Evolutionary conservation across 2,113 vertebrate genomes (phyloP).

Genomic region (Hymenochirus boettgeri): DNA sequence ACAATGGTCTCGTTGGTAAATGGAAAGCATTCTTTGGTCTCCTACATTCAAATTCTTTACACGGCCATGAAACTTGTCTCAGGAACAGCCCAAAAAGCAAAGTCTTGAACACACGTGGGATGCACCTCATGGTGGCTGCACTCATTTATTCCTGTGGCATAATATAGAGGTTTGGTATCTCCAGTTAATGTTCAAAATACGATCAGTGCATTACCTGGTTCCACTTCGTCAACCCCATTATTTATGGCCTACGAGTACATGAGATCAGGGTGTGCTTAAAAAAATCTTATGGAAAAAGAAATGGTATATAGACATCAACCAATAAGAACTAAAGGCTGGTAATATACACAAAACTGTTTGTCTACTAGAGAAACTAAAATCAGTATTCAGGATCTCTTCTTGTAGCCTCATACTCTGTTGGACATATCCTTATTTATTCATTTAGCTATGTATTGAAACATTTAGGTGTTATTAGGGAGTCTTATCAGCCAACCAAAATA

Average conservation of each 20-base stretch:
- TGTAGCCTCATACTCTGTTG: too few relatives aligned
- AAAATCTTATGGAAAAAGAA: conserved; percentile 1
- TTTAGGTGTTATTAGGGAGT: too few relatives aligned
- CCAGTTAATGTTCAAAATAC: conserved; percentile 54
- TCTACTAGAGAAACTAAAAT: too few relatives aligned
- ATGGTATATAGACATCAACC: too few relatives aligned
- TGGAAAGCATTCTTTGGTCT: background rate
- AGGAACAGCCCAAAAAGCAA: background rate
- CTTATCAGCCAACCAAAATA: too few relatives aligned
- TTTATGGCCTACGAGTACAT: conserved; percentile 65
- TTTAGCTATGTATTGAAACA: too few relatives aligned
- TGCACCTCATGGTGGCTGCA: conserved; percentile 15
- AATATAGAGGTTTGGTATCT: background rate
- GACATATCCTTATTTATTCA: too few relatives aligned
- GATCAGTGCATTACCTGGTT: conserved; percentile 63
- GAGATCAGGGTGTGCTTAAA: conserved; percentile 55
- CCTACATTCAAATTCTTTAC: conserved; percentile 7
- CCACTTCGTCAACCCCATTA: conserved; percentile 69
- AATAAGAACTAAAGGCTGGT: too few relatives aligned
- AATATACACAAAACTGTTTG: too few relatives aligned
- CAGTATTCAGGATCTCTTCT: too few relatives aligned
- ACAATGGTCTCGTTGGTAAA: background rate
- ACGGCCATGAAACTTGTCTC: background rate
- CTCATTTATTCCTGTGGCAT: conserved; percentile 7
- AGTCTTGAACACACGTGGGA: conserved; percentile 13